Evolutionary conservation across 2,888 invertebrate genomes (phyloP), one percentile per base, ranked within the genome.

Genomic region (Andrena praecox): DNA sequence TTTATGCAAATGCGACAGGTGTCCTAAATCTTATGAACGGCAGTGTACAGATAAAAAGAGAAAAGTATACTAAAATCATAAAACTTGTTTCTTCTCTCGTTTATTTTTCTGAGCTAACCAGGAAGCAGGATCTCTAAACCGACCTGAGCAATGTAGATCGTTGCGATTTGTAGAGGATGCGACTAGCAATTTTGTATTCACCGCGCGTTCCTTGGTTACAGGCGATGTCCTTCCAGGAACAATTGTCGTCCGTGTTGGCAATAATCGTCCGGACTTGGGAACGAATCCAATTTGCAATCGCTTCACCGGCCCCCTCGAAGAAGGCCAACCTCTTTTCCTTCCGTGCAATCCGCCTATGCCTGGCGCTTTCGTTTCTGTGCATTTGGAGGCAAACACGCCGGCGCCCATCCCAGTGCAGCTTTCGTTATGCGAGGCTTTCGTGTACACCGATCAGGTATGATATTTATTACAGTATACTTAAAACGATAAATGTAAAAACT

Each of bases 321-420:
- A 98, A 93, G 98, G 98, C 0, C 97, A 98, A 91, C 98, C 98
- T 0, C 95, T 98, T 6, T 98, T 98, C 94, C 94, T 98, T 69
- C 98, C 98, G 0, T 98, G 98, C 95, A 98, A 98, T 94, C 98
- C 98, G 0, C 98, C 98, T 0, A 98, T 98, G 98, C 98, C 98
- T 0, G 98, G 98, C 0, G 98, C 98, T 8, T 98, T 98, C 93
- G 98, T 98, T 83, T 98, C 98, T 89, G 98, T 98, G 0, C 98
- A 98, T 92, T 93, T 98, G 76, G 98, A 98, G 94, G 96, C 97
- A 0, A 91, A 91, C 2, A 82, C 89, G 0, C 70, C 86, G 54
- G 63, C 85, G 3, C 83, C 90, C 3, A 79, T 90, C 42, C 96
- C 97, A 0, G 97, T 96, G 83, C 97, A 97, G 83, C 95, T 98